Base-by-base conservation (phyloP, 1,140 invertebrate species). In the Planococcus citri region DNA sequence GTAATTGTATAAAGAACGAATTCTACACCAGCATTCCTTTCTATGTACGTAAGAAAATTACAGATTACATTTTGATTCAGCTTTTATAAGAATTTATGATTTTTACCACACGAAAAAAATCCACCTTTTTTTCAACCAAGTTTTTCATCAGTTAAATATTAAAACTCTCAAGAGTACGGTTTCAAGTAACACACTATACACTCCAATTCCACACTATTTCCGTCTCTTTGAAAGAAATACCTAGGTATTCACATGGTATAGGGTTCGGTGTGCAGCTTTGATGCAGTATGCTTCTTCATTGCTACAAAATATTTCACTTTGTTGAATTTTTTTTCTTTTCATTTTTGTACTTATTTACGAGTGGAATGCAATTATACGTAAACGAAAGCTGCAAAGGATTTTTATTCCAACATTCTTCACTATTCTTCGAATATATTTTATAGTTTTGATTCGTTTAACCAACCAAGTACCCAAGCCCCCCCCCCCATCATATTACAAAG, bases 261-360 rank as follows among this genome's bases (percentile, higher is more conserved):
- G n/a, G n/a, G n/a, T n/a, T n/a, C n/a, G n/a, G n/a, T 33, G 29
- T 33, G 12, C 41, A 17, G 41, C n/a, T 51, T 51, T 51, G 41
- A 51, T 51, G 41, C n/a, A 51, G n/a, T 51, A 51, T 51, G 41
- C 41, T 51, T 14, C n/a, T 51, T 51, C n/a, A 51, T 51, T n/a
- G n/a, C 41, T 51, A 51, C 41, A 20, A 51, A 51, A 51, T 17
- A 51, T 51, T 51, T 51, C 41, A 51, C n/a, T 20, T 14, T 20
- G 41, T 51, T 33, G 4, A 12, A 3, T 33, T 33, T 33, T 33
- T 9, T 51, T 51, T n/a, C n/a, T 51, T 20, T 17, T 20, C 41
- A 51, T 51, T 51, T 51, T 51, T 17, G 41, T 51, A 51, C n/a
- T 51, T 51, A 51, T 51, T 51, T 51, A 51, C 41, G 2, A n/a